Conservation (phyloP, 2,113 vertebrate species). For the Oryzias javanicus region DNA sequence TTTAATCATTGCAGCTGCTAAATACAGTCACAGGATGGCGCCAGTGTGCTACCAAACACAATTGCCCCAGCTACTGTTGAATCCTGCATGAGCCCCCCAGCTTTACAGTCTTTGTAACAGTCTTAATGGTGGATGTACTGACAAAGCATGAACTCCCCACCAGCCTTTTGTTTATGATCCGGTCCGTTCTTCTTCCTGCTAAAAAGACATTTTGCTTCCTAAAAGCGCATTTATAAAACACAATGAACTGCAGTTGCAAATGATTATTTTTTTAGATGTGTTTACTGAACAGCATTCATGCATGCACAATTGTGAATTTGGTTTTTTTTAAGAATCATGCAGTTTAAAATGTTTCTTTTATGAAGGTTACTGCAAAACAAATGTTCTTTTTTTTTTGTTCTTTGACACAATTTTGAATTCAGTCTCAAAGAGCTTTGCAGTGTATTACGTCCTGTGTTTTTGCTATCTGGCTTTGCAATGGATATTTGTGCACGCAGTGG, state of each 20-base stretch:
- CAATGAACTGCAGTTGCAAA: no score
- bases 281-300: not conserved
- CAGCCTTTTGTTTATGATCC: constrained; percentile 36
- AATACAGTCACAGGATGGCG: constrained; percentile 52
- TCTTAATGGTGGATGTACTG: constrained; percentile 37
- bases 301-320: constrained; percentile 55
- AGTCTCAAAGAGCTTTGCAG: constrained; percentile 10
- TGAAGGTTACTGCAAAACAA: constrained; percentile 55
- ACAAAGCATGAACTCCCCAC: constrained; percentile 32
- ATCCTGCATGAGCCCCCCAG: constrained; percentile 9
- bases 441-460: constrained; percentile 4
- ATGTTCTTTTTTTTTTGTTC: not conserved
- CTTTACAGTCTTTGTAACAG: constrained; percentile 29
- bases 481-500: constrained; percentile 12
- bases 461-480: constrained; percentile 11
- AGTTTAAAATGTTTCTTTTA: constrained; percentile 41
- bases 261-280: no score
- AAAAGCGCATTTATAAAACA: no score
- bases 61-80: not conserved
- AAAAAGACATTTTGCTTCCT: no score
- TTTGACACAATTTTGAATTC: not conserved
- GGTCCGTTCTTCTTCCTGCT: constrained; percentile 11
- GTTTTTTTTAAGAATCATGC: constrained; percentile 23
- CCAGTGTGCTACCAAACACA: constrained; percentile 61
- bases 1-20: constrained; percentile 25